A percentile compares a stretch with the other conserved stretches of the same genome.
Evolutionary conservation across 2,797 vertebrate genomes (phyloP).

Genomic region (Onychomys arenicola): DNA sequence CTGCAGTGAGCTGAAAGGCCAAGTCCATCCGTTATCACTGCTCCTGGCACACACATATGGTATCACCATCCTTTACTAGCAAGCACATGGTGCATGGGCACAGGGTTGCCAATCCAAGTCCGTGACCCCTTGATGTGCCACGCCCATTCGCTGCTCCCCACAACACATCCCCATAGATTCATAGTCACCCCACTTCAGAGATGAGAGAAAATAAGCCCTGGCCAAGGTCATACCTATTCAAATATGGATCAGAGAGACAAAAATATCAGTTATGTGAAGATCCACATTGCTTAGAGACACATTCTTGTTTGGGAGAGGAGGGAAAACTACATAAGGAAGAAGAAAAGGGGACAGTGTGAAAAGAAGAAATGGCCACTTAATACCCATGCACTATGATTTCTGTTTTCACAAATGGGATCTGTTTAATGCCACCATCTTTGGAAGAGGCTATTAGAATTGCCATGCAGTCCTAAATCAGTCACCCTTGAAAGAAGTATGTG

Average conservation of each 20-base stretch:
- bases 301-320: background rate
- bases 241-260: background rate
- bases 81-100: rapidly evolving
- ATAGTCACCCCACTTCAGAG: background rate
- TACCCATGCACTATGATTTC: background rate
- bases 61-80: background rate
- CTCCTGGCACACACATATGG: background rate
- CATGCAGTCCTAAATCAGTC: background rate
- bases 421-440: conserved; percentile 4
- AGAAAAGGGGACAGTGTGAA: background rate
- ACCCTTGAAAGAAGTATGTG: background rate
- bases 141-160: background rate
- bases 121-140: background rate
- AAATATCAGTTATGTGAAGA: background rate
- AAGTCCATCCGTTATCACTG: conserved; percentile 75
- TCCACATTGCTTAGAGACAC: too few species aligned
- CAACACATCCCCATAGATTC: background rate
- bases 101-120: background rate
- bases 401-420: conserved; percentile 28
- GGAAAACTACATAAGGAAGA: background rate
- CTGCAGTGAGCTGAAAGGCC: conserved; percentile 74
- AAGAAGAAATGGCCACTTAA: background rate
- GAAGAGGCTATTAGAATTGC: conserved; percentile 13
- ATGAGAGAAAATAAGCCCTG: background rate
- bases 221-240: background rate